phyloP scores from a whole-genome alignment of 2,797 vertebrate species.

The Toxotes lorentzi region DNA sequence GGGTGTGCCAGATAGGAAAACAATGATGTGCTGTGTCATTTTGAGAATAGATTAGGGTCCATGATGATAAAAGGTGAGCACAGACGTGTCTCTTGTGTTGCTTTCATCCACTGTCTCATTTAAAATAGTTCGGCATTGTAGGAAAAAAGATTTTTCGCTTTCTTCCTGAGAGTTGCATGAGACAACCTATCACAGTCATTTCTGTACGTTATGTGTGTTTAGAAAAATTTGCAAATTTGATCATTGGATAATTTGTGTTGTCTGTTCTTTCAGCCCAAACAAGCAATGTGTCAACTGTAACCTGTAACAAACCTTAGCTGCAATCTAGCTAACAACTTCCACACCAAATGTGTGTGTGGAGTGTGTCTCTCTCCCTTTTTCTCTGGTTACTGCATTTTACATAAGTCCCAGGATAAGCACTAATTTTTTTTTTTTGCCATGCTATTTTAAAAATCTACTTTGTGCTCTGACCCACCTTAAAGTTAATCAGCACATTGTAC shows the following conservation, averaged over 20 bases:
- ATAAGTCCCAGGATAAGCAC: not conserved
- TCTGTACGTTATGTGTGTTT: too few relatives aligned
- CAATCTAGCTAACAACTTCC: not conserved
- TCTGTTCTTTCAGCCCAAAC: not conserved
- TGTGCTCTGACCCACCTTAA: not conserved
- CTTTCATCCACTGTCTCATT: conserved; percentile 17
- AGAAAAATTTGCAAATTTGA: not conserved
- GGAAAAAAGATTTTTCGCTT: not conserved
- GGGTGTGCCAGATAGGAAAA: not conserved
- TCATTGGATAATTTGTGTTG: not conserved
- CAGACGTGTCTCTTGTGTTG: conserved; percentile 19
- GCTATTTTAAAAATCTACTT: not conserved
- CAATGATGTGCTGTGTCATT: conserved; percentile 13
- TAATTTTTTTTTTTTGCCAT: not conserved
- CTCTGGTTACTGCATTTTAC: not conserved
- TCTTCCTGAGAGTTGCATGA: not conserved
- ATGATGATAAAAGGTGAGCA: not conserved
- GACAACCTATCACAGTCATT: not conserved
- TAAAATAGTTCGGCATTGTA: not conserved
- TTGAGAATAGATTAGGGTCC: conserved; percentile 11
- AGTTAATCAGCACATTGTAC: not conserved
- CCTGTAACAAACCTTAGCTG: not conserved
- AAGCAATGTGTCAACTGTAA: not conserved
- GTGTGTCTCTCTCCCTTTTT: not conserved
- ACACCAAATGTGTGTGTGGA: not conserved